Evolutionary conservation across 1,140 invertebrate species (phyloP).

Genomic region (Sitodiplosis mosellana): DNA sequence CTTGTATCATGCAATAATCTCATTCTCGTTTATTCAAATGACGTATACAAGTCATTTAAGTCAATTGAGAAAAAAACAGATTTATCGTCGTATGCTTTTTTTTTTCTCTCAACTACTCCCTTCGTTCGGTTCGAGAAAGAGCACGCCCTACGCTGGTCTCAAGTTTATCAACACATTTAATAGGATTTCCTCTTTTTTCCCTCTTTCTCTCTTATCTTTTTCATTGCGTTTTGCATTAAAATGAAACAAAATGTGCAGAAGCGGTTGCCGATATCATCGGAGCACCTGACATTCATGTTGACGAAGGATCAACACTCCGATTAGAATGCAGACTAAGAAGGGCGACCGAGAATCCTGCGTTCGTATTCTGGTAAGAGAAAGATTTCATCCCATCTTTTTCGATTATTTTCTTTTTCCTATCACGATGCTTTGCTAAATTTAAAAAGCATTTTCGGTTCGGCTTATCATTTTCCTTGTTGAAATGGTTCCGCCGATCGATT

Average conservation of each 20-base stretch:
- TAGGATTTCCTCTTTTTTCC: too few relatives aligned
- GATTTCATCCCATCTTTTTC: background rate
- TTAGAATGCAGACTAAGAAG: slow-evolving; percentile 50
- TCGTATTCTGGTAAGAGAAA: slow-evolving; percentile 50
- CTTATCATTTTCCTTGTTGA: background rate
- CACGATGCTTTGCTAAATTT: background rate
- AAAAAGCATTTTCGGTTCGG: background rate
- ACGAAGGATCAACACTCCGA: slow-evolving; percentile 49
- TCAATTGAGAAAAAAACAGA: too few relatives aligned
- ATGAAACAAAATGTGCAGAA: slow-evolving; percentile 27
- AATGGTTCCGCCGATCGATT: background rate
- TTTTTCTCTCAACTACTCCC: too few relatives aligned
- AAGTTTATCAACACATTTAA: too few relatives aligned
- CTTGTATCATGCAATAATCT: background rate
- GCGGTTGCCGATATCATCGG: slow-evolving; percentile 55
- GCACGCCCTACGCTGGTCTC: too few relatives aligned
- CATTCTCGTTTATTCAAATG: too few relatives aligned
- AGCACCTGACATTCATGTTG: slow-evolving; percentile 53
- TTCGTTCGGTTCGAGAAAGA: too few relatives aligned
- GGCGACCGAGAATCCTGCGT: slow-evolving; percentile 54
- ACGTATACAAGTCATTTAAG: too few relatives aligned
- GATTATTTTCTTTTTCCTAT: background rate
- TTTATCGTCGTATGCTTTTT: too few relatives aligned
- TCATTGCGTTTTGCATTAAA: too few relatives aligned
- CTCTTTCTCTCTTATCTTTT: too few relatives aligned